Evolutionary conservation across 2,888 invertebrate genomes (phyloP), one percentile per base, ranked within the genome.

Genomic region (Platerodrilus igneus): DNA sequence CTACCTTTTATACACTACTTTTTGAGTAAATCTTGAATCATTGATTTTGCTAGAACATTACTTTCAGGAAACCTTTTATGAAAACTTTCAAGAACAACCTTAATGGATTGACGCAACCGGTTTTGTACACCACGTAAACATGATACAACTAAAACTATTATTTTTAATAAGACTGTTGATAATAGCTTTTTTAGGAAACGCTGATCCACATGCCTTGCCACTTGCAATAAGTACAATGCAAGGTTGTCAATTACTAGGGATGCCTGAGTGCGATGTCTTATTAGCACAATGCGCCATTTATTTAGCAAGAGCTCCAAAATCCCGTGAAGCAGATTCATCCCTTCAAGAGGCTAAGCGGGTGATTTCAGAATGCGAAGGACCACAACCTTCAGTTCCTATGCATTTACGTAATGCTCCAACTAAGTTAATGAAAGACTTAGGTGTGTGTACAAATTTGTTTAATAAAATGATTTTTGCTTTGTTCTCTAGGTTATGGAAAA

Each of bases 371-470:
- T 74, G 77, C 8, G 75, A 80, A 57, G 88, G 87, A 0, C 72
- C 80, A 1, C 73, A 84, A 39, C 88, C 88, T 0, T 64, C 76
- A 1, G 83, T 89, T 4, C 89, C 89, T 0, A 68, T 89, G 42
- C 85, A 86, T 67, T 70, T 89, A 47, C 73, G 88, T 40, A 86
- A 88, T 68, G 86, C 86, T n/a, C 79, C 87, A 2, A 86, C 86
- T 1, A 81, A 74, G 61, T 68, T 88, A 1, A 86, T 86, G 86
- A 78, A 77, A 61, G 73, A 82, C 62, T 65, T 88, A 52, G 86
- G 86, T 78, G 66, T 15, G 14, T 33, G 23, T 13, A 16, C 30
- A n/a, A n/a, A n/a, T n/a, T n/a, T n/a, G n/a, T n/a, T n/a, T n/a
- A n/a, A n/a, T n/a, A n/a, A n/a, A n/a, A n/a, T n/a, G n/a, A n/a